Conservation (phyloP, 2,888 invertebrate species). For the Cosmorhoe ocellata region DNA sequence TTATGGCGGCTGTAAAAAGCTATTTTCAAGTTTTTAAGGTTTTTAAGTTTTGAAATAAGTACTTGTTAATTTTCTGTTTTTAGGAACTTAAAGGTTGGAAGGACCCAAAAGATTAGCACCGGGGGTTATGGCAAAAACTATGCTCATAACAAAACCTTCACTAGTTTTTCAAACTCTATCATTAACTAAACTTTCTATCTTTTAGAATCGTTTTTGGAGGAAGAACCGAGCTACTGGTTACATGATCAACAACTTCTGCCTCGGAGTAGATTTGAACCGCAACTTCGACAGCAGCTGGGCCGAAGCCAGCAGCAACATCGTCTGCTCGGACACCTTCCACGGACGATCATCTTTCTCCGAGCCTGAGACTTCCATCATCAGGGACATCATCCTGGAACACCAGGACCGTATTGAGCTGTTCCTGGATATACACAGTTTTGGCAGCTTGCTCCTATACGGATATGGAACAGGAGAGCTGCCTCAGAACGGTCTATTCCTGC, state of each 20-base stretch:
- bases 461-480: constrained; percentile 78
- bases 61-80: no score
- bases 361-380: constrained; percentile 75
- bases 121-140: no score
- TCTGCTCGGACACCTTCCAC: constrained; percentile 84
- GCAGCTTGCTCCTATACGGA: constrained; percentile 84
- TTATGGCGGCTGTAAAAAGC: no score
- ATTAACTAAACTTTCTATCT: constrained; percentile 35
- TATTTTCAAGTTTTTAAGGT: no score
- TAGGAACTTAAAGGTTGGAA: no score
- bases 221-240: constrained; percentile 84
- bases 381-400: constrained; percentile 77
- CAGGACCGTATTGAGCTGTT: constrained; percentile 83
- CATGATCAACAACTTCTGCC: constrained; percentile 63
- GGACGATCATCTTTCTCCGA: constrained; percentile 86
- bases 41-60: no score
- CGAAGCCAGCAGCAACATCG: constrained; percentile 76
- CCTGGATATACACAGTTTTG: constrained; percentile 89
- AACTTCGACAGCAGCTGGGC: constrained; percentile 89
- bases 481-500: constrained; percentile 72
- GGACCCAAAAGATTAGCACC: no score
- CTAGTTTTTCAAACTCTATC: not conserved
- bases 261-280: constrained; percentile 88
- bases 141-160: no score
- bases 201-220: constrained; percentile 84